Evolutionary conservation across 2,888 invertebrate species (phyloP).

Genomic region (Harmothoe impar): DNA sequence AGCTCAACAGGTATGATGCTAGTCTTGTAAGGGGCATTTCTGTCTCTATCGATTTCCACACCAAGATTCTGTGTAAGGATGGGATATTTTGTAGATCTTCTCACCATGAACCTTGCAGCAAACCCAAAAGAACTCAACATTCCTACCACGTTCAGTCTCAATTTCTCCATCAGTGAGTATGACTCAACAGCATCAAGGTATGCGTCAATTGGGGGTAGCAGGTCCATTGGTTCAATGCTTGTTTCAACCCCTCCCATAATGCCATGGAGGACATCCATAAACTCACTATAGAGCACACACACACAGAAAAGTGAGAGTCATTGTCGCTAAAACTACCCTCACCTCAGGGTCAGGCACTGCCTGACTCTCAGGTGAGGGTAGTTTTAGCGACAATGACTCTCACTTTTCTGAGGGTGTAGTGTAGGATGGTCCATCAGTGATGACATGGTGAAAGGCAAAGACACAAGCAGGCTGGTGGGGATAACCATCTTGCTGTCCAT

Average conservation of each 20-base stretch:
- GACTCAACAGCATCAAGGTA: background rate
- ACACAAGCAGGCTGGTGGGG: background rate
- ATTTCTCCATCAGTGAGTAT: too few species aligned
- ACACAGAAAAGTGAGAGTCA: too few species aligned
- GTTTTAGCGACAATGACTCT: too few species aligned
- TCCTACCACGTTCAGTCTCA: too few species aligned
- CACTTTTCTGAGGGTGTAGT: too few species aligned
- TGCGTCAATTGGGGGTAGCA: background rate
- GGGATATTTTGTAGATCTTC: background rate
- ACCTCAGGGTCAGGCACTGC: too few species aligned
- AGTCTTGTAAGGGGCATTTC: background rate
- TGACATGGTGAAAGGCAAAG: conserved; percentile 22
- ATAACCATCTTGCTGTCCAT: background rate
- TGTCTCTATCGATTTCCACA: background rate
- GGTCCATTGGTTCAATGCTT: background rate
- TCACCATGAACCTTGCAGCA: background rate
- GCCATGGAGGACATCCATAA: background rate
- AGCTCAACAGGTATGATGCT: background rate
- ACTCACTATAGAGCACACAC: background rate
- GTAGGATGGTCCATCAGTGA: conserved; percentile 24
- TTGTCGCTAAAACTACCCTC: too few species aligned
- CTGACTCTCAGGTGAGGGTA: too few species aligned
- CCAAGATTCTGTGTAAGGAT: background rate
- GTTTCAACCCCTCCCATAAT: background rate
- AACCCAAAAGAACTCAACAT: background rate